Conservation (phyloP, 2,888 invertebrate genomes). For the Spilarctia lutea region DNA sequence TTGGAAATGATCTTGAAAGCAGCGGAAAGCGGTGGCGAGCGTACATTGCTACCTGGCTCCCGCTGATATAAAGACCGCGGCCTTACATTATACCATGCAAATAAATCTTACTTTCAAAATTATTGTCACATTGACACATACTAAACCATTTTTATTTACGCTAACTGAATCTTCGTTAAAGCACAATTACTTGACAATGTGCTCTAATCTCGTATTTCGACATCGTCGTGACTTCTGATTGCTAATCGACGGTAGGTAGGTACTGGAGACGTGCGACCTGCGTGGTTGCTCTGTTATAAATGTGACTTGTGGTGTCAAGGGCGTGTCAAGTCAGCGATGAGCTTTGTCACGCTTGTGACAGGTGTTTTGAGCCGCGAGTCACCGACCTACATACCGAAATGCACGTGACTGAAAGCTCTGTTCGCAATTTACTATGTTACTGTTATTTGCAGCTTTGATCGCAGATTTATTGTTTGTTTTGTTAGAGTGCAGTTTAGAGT, state of each 20-base stretch:
- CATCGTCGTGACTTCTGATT: conserved; percentile 71
- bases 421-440: not conserved
- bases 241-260: conserved; percentile 59
- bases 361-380: conserved; percentile 38
- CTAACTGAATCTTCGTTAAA: conserved; percentile 20
- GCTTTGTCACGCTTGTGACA: conserved; percentile 53
- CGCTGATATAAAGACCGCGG: not conserved
- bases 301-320: conserved; percentile 55
- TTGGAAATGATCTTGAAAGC: too few relatives aligned
- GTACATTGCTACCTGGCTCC: too few relatives aligned
- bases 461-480: not conserved
- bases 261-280: conserved; percentile 35
- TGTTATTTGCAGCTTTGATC: not conserved
- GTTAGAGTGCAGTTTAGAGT: too few relatives aligned
- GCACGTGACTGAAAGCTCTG: conserved; percentile 18
- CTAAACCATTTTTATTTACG: conserved; percentile 21
- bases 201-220: conserved; percentile 57
- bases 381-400: conserved; percentile 34
- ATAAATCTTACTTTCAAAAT: conserved; percentile 16
- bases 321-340: conserved; percentile 37
- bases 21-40: too few relatives aligned
- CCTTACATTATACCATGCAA: not conserved
- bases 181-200: conserved; percentile 48
- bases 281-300: conserved; percentile 57
- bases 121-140: conserved; percentile 13